A percentile compares a stretch with the other conserved stretches of the same genome.
Evolutionary conservation across 2,888 invertebrate species (phyloP).

Genomic region (Asteroscopus sphinx): DNA sequence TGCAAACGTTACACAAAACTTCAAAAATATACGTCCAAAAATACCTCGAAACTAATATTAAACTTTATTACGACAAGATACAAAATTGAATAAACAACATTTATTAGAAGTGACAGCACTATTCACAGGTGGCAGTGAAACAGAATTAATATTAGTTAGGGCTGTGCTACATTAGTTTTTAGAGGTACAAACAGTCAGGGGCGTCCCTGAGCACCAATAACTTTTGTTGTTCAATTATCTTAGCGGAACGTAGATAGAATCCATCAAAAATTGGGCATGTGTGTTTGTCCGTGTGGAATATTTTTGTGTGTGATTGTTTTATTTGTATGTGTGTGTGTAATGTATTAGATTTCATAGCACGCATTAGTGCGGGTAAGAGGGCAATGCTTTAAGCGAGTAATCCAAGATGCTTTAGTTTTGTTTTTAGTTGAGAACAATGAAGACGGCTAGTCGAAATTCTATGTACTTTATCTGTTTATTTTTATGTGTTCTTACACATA

Average conservation of each 20-base stretch:
- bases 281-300: slow-evolving; percentile 4
- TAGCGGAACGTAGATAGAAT: slow-evolving; percentile 21
- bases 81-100: slow-evolving; percentile 37
- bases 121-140: slow-evolving; percentile 51
- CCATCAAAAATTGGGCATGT: slow-evolving; percentile 24
- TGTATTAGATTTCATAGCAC: slow-evolving; percentile 34
- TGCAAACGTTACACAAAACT: not conserved
- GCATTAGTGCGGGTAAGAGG: slow-evolving; percentile 16
- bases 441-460: too few species aligned
- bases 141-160: slow-evolving; percentile 53
- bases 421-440: too few species aligned
- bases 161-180: slow-evolving; percentile 41
- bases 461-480: too few species aligned
- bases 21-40: slow-evolving; percentile 7
- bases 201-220: slow-evolving; percentile 44
- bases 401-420: slow-evolving; percentile 26
- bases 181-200: slow-evolving; percentile 27
- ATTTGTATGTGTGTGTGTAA: not conserved
- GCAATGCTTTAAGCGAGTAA: slow-evolving; percentile 34
- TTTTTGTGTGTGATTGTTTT: slow-evolving; percentile 5
- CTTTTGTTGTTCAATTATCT: slow-evolving; percentile 46
- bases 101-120: slow-evolving; percentile 42
- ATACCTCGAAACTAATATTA: slow-evolving; percentile 8
- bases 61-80: slow-evolving; percentile 30
- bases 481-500: not conserved